Evolutionary conservation across 2,797 vertebrate genomes (phyloP).

Genomic region (Sarcophilus harrisii): DNA sequence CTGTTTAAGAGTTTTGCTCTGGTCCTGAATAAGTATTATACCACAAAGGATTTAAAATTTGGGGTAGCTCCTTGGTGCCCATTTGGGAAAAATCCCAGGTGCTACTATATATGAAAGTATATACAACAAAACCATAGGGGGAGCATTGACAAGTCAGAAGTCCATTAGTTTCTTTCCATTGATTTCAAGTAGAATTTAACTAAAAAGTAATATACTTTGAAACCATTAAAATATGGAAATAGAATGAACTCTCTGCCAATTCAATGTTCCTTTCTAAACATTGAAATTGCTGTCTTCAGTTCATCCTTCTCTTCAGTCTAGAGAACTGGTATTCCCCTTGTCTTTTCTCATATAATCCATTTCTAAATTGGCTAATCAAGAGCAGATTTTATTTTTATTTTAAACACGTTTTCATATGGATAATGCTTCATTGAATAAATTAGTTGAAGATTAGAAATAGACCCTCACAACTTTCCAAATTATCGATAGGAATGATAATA

Average conservation of each 20-base stretch:
- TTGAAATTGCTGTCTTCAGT: background rate
- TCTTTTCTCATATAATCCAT: slow-evolving; percentile 5
- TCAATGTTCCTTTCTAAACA: background rate
- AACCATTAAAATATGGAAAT: background rate
- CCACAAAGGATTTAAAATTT: background rate
- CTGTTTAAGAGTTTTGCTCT: background rate
- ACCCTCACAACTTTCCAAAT: background rate
- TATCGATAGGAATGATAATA: background rate
- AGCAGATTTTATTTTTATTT: slow-evolving; percentile 4
- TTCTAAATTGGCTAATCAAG: background rate
- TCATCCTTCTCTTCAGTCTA: background rate
- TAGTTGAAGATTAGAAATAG: background rate
- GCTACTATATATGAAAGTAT: background rate
- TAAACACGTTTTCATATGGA: background rate
- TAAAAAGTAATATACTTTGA: background rate
- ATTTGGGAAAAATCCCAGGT: background rate
- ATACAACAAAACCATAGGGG: background rate
- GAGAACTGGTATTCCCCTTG: background rate
- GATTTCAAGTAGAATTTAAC: background rate
- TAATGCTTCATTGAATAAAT: background rate
- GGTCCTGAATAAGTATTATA: background rate
- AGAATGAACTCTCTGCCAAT: background rate
- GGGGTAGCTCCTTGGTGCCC: background rate
- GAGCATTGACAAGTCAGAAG: background rate
- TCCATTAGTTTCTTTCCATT: fast-evolving